A percentile compares a stretch with the other conserved stretches of the same genome.
These are phyloP conservation scores for Sceloporus tristichus DNA, from an alignment of 2,113 vertebrate genomes.

Conservation along the genomic window DNA sequence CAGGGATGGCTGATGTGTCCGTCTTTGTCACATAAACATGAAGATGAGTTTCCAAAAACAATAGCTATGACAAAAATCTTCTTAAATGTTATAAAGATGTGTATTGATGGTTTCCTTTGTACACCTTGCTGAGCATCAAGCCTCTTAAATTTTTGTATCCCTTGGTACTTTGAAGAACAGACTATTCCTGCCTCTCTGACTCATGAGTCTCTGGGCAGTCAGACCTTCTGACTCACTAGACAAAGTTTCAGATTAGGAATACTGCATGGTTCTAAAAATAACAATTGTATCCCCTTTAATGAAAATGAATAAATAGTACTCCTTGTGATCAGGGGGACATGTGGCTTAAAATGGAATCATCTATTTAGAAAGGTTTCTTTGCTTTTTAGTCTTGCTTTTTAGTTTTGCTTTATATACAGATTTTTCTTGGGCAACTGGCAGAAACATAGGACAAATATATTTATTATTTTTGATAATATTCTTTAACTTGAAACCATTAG, in stretches of 20 bases:
- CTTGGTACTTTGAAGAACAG: constrained; percentile 69
- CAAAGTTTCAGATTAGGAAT: constrained; percentile 75
- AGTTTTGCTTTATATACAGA: not conserved
- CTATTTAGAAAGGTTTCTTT: not conserved
- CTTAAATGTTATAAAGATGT: constrained; percentile 67
- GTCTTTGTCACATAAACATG: constrained; percentile 25
- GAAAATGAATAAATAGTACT: constrained; percentile 60
- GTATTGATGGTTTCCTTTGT: constrained; percentile 70
- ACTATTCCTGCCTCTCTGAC: constrained; percentile 78
- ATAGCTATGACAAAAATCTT: constrained; percentile 44
- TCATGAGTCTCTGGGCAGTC: constrained; percentile 75
- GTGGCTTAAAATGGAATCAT: constrained; percentile 34
- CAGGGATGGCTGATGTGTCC: constrained; percentile 35
- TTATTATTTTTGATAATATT: not conserved
- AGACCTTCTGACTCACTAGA: constrained; percentile 79
- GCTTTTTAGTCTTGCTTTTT: not conserved
- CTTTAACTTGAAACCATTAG: not conserved
- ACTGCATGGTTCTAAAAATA: constrained; percentile 75
- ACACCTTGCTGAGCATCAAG: constrained; percentile 66
- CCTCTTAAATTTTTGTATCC: constrained; percentile 65
- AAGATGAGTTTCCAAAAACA: constrained; percentile 48
- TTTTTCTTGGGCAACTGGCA: not conserved
- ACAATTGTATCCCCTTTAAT: constrained; percentile 51
- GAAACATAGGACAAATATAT: not conserved
- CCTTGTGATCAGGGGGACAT: constrained; percentile 45